phyloP scores from a whole-genome alignment of 2,888 invertebrate genomes.

The Carpatolechia fugitivella region DNA sequence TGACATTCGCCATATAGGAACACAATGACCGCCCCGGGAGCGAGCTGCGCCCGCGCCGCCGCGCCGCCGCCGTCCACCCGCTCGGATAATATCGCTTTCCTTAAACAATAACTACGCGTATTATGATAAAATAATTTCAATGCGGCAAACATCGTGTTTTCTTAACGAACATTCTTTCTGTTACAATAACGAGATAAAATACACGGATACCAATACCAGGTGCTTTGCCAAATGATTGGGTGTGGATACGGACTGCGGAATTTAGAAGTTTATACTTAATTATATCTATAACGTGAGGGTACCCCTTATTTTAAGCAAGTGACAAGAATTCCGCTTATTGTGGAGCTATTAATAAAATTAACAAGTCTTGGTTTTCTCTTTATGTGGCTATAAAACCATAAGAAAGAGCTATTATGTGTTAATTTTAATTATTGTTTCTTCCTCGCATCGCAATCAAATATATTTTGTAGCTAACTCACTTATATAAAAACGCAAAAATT shows the following conservation, averaged over 20 bases:
- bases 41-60: conserved; percentile 36
- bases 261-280: neutral
- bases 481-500: conserved; percentile 39
- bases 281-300: no score
- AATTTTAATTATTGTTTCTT: conserved; percentile 1
- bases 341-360: neutral
- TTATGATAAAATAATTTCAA: conserved; percentile 77
- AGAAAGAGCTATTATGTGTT: neutral
- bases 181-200: conserved; percentile 21
- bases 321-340: neutral
- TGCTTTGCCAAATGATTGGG: neutral
- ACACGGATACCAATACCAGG: conserved; percentile 1
- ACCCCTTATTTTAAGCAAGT: no score
- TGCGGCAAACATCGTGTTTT: conserved; percentile 69
- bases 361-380: neutral
- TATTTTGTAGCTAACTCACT: conserved; percentile 2
- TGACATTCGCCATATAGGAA: conserved; percentile 79
- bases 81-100: conserved; percentile 71
- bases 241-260: neutral
- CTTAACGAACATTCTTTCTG: conserved; percentile 65
- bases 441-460: neutral
- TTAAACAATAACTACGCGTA: conserved; percentile 74
- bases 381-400: no score
- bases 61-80: conserved; percentile 32
- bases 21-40: conserved; percentile 77